Conservation (phyloP, 2,797 vertebrate species). For the Sebastiscus albofasciatus region DNA sequence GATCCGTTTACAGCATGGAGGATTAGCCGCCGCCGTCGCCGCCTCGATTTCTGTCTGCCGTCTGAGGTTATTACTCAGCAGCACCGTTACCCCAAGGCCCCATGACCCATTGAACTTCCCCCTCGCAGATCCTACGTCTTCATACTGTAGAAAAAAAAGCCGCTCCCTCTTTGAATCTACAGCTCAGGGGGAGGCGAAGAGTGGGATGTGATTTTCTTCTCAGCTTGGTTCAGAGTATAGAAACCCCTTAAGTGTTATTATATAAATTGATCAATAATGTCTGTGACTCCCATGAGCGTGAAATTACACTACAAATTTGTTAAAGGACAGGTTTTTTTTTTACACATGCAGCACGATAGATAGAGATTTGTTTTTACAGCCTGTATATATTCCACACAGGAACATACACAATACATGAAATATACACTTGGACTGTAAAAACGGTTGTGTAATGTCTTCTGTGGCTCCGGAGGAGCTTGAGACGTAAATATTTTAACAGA, state of each 20-base stretch:
- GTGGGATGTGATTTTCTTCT: constrained; percentile 25
- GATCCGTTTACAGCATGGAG: constrained; percentile 39
- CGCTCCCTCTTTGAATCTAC: constrained; percentile 3
- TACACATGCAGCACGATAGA: neutral
- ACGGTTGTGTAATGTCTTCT: neutral
- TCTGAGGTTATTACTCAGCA: constrained; percentile 42
- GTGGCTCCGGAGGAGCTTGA: neutral
- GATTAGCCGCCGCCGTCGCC: constrained; percentile 33
- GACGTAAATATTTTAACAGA: neutral
- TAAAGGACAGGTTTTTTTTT: neutral
- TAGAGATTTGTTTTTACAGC: neutral
- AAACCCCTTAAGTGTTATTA: neutral
- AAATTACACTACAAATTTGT: neutral
- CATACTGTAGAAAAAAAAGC: constrained; percentile 6
- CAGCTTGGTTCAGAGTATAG: neutral
- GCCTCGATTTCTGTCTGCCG: constrained; percentile 40
- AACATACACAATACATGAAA: neutral
- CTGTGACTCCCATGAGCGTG: neutral
- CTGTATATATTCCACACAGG: neutral
- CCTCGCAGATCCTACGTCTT: constrained; percentile 15
- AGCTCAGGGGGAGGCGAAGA: constrained; percentile 16
- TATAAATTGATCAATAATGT: neutral
- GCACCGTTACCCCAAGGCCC: constrained; percentile 27
- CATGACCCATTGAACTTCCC: constrained; percentile 52
- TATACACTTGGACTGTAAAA: neutral